These are phyloP conservation scores for Podilymbus podiceps DNA, from an alignment of 2,113 vertebrate species.

Conservation along the genomic window DNA sequence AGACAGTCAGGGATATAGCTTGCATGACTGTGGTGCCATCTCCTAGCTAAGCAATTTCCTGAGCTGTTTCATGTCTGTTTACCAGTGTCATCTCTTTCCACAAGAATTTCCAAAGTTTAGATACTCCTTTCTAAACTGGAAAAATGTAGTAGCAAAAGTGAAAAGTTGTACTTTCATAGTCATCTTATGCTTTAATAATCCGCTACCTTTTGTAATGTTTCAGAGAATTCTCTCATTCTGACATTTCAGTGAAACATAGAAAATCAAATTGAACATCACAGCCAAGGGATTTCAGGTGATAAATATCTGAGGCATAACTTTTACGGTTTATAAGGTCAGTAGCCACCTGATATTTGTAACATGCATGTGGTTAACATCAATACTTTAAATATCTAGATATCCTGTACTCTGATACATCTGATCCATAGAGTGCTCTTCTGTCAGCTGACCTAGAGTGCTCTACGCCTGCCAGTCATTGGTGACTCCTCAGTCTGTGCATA, in stretches of 20 bases:
- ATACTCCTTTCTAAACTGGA: background rate
- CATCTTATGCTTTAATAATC: background rate
- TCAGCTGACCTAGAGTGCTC: background rate
- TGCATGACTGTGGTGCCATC: background rate
- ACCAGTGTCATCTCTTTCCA: background rate
- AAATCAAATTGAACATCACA: background rate
- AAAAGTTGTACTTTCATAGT: background rate
- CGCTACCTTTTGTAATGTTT: background rate
- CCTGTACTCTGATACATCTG: background rate
- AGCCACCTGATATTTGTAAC: background rate
- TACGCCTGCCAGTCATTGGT: background rate
- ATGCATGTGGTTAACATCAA: background rate
- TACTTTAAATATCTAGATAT: background rate
- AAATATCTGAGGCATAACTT: background rate
- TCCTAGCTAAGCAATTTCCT: background rate
- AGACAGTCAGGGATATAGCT: background rate
- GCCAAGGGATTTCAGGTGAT: background rate
- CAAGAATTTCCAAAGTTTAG: background rate
- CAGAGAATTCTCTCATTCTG: background rate
- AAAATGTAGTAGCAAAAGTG: background rate
- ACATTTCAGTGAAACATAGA: background rate
- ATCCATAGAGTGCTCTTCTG: background rate
- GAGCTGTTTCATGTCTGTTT: background rate
- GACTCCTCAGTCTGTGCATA: background rate
- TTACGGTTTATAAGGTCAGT: background rate